Base-by-base conservation (phyloP, 1,140 invertebrate species). In the Megalopta genalis region DNA sequence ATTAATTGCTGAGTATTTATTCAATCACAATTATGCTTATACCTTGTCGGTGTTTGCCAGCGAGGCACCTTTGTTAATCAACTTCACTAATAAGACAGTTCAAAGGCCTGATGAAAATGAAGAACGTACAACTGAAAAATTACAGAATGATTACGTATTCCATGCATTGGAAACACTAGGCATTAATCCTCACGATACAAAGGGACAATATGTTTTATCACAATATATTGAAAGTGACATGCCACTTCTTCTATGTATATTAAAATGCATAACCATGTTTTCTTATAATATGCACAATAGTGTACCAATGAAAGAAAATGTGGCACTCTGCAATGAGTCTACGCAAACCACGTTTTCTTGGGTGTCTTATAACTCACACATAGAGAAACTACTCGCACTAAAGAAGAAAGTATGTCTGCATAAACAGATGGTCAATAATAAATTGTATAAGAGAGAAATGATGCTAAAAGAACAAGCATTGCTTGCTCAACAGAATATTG, bases 31-130 rank as follows among this genome's bases (percentile, higher is more conserved):
- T 87, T 93, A 92, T 62, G 86, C 88, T 12, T 93, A 92, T 65
- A 88, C 92, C 0, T 63, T 93, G 39, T 93, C 92, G 8, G 89
- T 93, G 73, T 93, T 93, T 67, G 89, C 92, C 21, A 93, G 92
- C 42, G 92, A 93, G 85, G 91, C 90, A 63, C 92, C 92, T 7
- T 73, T 93, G 23, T 88, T 93, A 64, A 82, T 91, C 46, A 87
- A 93, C 77, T 93, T 93, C 77, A 84, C 82, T 49, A 89, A 92
- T 42, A 86, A 90, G 49, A 21, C 88, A 3, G 83, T 87, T 14
- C 73, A 83, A 8, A 59, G 21, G 3, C 37, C 81, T 2, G 64
- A 84, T 25, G 54, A 42, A 16, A 64, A 74, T 12, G 32, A 75
- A 14, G 82, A 65, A 10, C 37, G 25, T 52, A 83, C 25, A 23